A percentile compares a stretch with the other conserved stretches of the same genome.
Evolutionary conservation across 2,113 vertebrate genomes (phyloP).

Genomic region (Dipodomys ordii): DNA sequence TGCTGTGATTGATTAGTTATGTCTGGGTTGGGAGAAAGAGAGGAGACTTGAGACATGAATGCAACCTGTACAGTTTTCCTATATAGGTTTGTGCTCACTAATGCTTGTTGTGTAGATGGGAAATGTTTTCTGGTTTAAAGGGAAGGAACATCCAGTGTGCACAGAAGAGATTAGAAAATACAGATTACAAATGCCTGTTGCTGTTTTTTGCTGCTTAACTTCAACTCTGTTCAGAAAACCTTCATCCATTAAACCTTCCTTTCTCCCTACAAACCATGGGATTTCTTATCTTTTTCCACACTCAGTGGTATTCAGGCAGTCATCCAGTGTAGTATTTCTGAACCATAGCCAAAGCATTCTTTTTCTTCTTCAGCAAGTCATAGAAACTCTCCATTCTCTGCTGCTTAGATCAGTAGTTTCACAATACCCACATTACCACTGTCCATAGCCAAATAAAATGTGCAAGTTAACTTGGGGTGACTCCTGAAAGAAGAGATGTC

Average conservation of each 20-base stretch:
- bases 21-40: slow-evolving; percentile 22
- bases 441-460: slow-evolving; percentile 29
- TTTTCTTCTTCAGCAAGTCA: neutral
- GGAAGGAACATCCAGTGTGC: neutral
- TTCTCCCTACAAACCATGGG: neutral
- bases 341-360: neutral
- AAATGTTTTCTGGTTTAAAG: neutral
- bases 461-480: slow-evolving; percentile 30
- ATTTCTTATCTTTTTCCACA: neutral
- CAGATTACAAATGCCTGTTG: neutral
- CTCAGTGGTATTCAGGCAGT: neutral
- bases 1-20: slow-evolving; percentile 36
- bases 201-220: neutral
- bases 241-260: neutral
- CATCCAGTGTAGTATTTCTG: neutral
- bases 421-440: neutral
- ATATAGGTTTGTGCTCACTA: neutral
- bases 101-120: neutral
- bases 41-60: neutral
- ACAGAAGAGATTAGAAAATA: neutral
- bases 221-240: slow-evolving; percentile 15
- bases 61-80: neutral
- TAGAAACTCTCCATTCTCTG: neutral
- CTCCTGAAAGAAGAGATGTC: slow-evolving; percentile 63
- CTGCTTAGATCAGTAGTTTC: neutral